A percentile compares a stretch with the other conserved stretches of the same genome.
phyloP scores from a whole-genome alignment of 2,797 vertebrate genomes.

The Siniperca scherzeri region DNA sequence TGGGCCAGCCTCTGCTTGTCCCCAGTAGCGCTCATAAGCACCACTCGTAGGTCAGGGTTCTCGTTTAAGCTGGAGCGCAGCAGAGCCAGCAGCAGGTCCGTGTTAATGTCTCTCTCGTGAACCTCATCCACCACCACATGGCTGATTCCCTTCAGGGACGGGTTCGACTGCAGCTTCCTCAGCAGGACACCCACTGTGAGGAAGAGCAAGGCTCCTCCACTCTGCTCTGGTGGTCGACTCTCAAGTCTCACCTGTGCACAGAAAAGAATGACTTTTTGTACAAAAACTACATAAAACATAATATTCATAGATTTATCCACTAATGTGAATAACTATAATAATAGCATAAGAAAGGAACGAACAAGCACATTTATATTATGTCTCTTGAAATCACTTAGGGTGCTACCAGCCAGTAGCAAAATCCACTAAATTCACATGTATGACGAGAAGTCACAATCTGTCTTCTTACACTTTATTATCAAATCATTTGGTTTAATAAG shows the following conservation, averaged over 20 bases:
- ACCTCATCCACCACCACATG: constrained; percentile 98
- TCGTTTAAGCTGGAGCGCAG: constrained; percentile 88
- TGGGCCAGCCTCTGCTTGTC: constrained; percentile 91
- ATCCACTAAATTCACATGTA: too few species aligned
- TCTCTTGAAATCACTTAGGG: background rate
- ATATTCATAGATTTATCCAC: background rate
- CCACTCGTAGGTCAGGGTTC: constrained; percentile 90
- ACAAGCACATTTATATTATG: background rate
- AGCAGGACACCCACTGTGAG: constrained; percentile 96
- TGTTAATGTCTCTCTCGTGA: constrained; percentile 97
- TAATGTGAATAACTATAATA: background rate
- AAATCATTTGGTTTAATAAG: background rate
- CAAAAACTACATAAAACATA: background rate
- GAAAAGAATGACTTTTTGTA: background rate
- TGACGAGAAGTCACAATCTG: too few species aligned
- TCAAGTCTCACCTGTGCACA: constrained; percentile 92
- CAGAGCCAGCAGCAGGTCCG: constrained; percentile 95
- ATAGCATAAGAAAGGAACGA: background rate
- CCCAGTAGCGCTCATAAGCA: constrained; percentile 97
- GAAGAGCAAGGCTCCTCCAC: constrained; percentile 94
- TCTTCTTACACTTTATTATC: background rate
- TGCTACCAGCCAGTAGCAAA: background rate
- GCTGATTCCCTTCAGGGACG: constrained; percentile 91
- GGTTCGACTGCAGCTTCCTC: constrained; percentile 94
- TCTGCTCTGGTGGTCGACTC: constrained; percentile 90